Evolutionary conservation across 2,797 vertebrate species (phyloP).

Genomic region (Sebastes vulpes): DNA sequence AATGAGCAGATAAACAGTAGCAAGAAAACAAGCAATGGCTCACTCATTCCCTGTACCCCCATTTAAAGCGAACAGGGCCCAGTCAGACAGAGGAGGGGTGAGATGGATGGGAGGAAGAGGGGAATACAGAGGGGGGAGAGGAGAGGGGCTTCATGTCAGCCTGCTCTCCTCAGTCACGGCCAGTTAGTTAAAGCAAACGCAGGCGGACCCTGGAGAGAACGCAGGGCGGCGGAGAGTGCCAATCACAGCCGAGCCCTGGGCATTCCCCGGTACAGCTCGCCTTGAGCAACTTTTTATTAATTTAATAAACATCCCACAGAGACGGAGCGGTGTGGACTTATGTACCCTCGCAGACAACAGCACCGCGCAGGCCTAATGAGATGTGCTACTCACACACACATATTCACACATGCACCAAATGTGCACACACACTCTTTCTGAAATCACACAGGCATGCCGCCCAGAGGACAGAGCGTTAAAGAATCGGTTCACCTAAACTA

Average conservation of each 20-base stretch:
- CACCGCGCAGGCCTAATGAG: constrained; percentile 73
- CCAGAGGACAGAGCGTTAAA: constrained; percentile 13
- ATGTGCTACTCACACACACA: constrained; percentile 45
- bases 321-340: constrained; percentile 58
- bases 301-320: constrained; percentile 89
- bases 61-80: constrained; percentile 29
- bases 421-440: constrained; percentile 20
- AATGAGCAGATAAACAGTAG: constrained; percentile 9
- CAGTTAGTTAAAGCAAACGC: constrained; percentile 88
- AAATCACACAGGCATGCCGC: constrained; percentile 23
- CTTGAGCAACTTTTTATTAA: constrained; percentile 88
- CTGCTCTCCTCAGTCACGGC: constrained; percentile 81
- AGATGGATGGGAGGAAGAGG: constrained; percentile 12
- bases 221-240: constrained; percentile 75
- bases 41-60: constrained; percentile 1
- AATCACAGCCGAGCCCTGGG: constrained; percentile 83
- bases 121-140: not conserved
- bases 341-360: constrained; percentile 61
- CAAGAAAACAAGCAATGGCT: constrained; percentile 30
- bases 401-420: constrained; percentile 15
- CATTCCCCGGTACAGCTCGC: constrained; percentile 75
- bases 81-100: constrained; percentile 31
- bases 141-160: constrained; percentile 75
- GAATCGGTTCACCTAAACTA: constrained; percentile 11
- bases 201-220: constrained; percentile 72